These are phyloP conservation scores for Clusia tigrina DNA, from an alignment of 2,888 invertebrate species.

Conservation along the genomic window DNA sequence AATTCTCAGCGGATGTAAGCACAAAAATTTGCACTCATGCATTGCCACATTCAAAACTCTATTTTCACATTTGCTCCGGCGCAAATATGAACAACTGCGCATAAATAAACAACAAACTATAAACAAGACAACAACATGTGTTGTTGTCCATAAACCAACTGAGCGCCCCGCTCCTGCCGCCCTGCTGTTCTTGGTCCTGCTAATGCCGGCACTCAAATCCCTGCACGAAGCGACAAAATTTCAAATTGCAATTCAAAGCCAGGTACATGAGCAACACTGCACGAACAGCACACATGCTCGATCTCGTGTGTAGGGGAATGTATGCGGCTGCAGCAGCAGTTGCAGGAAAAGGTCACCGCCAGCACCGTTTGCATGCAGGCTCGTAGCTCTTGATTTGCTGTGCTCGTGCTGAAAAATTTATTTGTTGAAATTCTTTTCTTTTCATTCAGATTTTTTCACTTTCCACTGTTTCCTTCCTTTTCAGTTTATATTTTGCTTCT, in stretches of 20 bases:
- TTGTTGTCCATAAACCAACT: too few species aligned
- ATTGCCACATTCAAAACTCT: too few species aligned
- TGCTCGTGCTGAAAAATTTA: not conserved
- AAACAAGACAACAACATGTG: too few species aligned
- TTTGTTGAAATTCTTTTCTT: too few species aligned
- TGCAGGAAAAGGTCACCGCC: not conserved
- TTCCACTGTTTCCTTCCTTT: not conserved
- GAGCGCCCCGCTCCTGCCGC: too few species aligned
- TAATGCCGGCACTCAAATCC: not conserved
- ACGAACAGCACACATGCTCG: not conserved
- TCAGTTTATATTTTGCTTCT: not conserved
- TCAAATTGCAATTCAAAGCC: conserved; percentile 3
- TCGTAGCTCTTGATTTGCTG: not conserved
- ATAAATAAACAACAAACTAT: too few species aligned
- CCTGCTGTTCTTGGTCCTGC: too few species aligned
- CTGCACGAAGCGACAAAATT: not conserved
- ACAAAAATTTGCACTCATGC: too few species aligned
- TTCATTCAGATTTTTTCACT: too few species aligned
- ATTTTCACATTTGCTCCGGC: too few species aligned
- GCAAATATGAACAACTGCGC: too few species aligned
- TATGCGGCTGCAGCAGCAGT: not conserved
- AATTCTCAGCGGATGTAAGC: too few species aligned
- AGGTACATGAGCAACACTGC: conserved; percentile 1
- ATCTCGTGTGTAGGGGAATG: not conserved
- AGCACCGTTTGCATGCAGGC: not conserved